These are phyloP conservation scores for Allobates femoralis DNA, from an alignment of 2,797 vertebrate species.

Conservation along the genomic window DNA sequence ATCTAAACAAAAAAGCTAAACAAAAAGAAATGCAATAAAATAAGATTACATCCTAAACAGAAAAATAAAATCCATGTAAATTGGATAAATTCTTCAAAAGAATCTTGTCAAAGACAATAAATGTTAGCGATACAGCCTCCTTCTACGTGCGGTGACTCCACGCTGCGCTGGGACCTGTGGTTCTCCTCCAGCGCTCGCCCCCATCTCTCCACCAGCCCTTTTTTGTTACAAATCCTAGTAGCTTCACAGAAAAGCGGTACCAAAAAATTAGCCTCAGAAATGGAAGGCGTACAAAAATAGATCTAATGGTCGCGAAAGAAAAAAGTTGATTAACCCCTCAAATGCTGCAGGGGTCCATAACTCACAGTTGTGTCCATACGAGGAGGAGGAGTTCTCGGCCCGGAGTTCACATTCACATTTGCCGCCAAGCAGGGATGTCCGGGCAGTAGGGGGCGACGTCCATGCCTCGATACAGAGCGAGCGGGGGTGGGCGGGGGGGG, in stretches of 20 bases:
- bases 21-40: conserved; percentile 29
- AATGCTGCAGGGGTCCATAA: conserved; percentile 29
- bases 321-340: conserved; percentile 24
- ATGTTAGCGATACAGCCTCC: conserved; percentile 18
- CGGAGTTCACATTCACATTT: conserved; percentile 21
- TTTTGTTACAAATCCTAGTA: background rate
- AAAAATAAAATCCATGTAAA: conserved; percentile 64
- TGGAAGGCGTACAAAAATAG: conserved; percentile 58
- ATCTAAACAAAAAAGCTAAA: conserved; percentile 53
- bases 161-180: background rate
- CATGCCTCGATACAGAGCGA: background rate
- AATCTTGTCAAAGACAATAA: conserved; percentile 55
- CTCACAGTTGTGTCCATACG: conserved; percentile 31
- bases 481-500: conserved; percentile 21
- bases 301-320: conserved; percentile 18
- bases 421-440: background rate
- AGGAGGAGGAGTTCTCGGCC: background rate
- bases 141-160: background rate
- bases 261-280: conserved; percentile 70
- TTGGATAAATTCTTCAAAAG: conserved; percentile 56
- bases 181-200: background rate
- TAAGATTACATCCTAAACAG: conserved; percentile 58
- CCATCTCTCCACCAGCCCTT: background rate
- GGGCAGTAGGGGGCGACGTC: background rate
- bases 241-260: conserved; percentile 67